Evolutionary conservation across 1,140 invertebrate species (phyloP).

Genomic region (Hycleus cichorii): DNA sequence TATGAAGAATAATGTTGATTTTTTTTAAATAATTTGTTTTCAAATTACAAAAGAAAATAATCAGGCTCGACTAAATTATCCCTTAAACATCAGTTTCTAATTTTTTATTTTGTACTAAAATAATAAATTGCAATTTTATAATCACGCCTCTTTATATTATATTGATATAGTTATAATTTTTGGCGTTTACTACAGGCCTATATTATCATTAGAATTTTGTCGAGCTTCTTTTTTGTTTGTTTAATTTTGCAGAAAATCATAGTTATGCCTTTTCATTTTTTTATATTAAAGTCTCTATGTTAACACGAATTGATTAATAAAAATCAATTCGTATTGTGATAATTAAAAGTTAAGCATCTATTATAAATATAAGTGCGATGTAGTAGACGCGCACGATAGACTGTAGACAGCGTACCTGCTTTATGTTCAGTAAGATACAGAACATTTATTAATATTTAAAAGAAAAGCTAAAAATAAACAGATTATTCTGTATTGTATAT

Average conservation of each 20-base stretch:
- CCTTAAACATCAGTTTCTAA: too few relatives aligned
- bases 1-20: too few relatives aligned
- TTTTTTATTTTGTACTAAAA: too few relatives aligned
- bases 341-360: conserved; percentile 33
- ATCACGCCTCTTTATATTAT: not conserved
- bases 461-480: too few relatives aligned
- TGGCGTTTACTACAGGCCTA: too few relatives aligned
- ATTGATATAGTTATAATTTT: not conserved
- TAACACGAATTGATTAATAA: conserved; percentile 27
- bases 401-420: conserved; percentile 36
- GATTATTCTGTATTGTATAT: too few relatives aligned
- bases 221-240: too few relatives aligned
- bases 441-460: conserved; percentile 10
- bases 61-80: too few relatives aligned
- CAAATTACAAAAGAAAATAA: too few relatives aligned
- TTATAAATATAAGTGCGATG: conserved; percentile 18
- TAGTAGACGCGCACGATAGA: conserved; percentile 26
- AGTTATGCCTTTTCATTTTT: too few relatives aligned
- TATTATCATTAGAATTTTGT: too few relatives aligned
- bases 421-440: conserved; percentile 32
- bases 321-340: conserved; percentile 34
- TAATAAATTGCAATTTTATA: not conserved
- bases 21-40: not conserved
- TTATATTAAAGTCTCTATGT: conserved; percentile 13
- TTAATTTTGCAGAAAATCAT: too few relatives aligned